phyloP scores from a whole-genome alignment of 2,113 vertebrate genomes.

The Chamaea fasciata region DNA sequence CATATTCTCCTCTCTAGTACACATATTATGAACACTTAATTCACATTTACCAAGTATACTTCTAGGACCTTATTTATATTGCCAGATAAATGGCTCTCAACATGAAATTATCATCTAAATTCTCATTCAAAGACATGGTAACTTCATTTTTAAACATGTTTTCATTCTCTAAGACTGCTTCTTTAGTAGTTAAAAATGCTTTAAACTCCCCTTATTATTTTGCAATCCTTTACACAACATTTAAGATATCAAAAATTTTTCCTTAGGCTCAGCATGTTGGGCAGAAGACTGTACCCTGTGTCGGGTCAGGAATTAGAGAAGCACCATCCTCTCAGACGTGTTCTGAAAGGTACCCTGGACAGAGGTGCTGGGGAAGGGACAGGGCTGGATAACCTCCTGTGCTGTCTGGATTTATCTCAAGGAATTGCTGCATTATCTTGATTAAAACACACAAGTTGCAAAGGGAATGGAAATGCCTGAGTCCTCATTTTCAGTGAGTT shows the following conservation, averaged over 20 bases:
- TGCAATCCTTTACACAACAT: background rate
- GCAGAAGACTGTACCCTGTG: background rate
- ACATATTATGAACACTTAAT: background rate
- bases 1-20: background rate
- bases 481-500: background rate
- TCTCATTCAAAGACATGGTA: background rate
- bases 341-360: background rate
- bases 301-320: background rate
- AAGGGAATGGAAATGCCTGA: constrained; percentile 22
- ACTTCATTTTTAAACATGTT: background rate
- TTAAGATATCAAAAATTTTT: background rate
- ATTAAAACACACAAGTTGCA: constrained; percentile 15
- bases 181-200: background rate
- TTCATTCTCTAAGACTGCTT: background rate
- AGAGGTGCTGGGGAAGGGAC: background rate
- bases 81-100: background rate
- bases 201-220: background rate
- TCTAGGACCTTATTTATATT: background rate
- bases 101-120: background rate
- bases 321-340: background rate
- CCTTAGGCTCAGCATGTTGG: background rate
- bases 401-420: background rate
- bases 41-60: background rate
- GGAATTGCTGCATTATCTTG: background rate
- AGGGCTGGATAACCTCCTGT: background rate